Conservation (phyloP, 2,113 vertebrate genomes). For the Takifugu flavidus region DNA sequence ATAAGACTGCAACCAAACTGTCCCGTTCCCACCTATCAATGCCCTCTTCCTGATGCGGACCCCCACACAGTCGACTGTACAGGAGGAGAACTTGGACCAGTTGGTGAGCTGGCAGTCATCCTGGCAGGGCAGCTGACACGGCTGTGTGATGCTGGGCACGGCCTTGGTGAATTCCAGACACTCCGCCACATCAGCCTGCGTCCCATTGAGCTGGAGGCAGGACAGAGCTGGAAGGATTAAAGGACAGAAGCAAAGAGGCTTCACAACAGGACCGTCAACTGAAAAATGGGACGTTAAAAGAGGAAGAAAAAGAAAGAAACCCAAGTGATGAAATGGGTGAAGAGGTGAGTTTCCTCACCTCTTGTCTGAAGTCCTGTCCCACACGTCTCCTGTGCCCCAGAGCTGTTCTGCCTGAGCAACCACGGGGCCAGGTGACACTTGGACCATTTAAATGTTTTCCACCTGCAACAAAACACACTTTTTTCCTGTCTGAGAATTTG, state of each 20-base stretch:
- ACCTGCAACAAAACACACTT: conserved; percentile 69
- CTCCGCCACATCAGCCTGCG: conserved; percentile 82
- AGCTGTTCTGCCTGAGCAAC: conserved; percentile 83
- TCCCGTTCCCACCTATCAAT: conserved; percentile 83
- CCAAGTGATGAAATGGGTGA: neutral
- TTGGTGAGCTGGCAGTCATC: conserved; percentile 94
- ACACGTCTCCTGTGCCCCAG: conserved; percentile 88
- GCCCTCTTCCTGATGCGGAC: conserved; percentile 90
- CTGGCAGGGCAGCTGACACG: conserved; percentile 92
- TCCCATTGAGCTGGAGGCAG: conserved; percentile 91
- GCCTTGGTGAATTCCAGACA: conserved; percentile 84
- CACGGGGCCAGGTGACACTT: conserved; percentile 93
- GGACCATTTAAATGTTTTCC: conserved; percentile 98
- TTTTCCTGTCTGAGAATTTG: too few species aligned
- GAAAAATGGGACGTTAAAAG: neutral
- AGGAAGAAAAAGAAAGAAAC: conserved; percentile 5
- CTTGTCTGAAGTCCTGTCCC: conserved; percentile 92
- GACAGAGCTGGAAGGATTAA: conserved; percentile 82
- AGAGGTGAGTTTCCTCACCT: conserved; percentile 74
- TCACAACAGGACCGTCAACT: neutral
- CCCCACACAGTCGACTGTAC: conserved; percentile 92
- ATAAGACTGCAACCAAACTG: neutral
- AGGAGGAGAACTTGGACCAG: conserved; percentile 97
- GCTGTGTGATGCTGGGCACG: conserved; percentile 86
- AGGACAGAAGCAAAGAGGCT: neutral